Evolutionary conservation across 1,140 invertebrate species (phyloP), one percentile per base, ranked within the genome.

Genomic region (Lasaia peninsularis): DNA sequence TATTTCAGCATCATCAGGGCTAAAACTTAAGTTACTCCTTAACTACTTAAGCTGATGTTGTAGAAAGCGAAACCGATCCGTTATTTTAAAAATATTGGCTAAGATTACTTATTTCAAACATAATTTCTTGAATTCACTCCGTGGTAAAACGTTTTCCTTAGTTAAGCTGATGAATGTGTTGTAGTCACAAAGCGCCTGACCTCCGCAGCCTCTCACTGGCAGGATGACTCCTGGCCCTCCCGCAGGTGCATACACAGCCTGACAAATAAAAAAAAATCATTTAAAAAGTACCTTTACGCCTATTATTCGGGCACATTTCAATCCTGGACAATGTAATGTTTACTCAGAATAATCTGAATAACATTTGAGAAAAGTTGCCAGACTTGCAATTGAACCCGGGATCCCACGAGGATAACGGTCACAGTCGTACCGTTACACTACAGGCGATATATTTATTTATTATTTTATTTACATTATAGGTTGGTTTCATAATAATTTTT

Each of bases 171-270:
- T 48, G 37, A 56, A 56, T 40, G 9, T 56, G 24, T 56, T 24
- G 24, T 56, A 56, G 28, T 56, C 53, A 48, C 53, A 56, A 24
- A 56, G 32, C 9, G 40, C n/a, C 10, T 56, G 35, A 3, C 53
- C 37, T 7, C 53, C 53, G 11, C 53, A 56, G 37, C 53, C 53
- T 9, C 31, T 12, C 1, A 56, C 28, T 18, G 53, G 40, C 11
- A 56, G 5, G 10, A 48, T 20, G 1, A 18, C 37, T 48, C 24
- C 35, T 16, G 53, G 53, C 21, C 28, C 35, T 16, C 40, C 16
- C 31, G 50, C 14, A 44, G 32, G 12, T n/a, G 28, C 35, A 9
- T 60, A 35, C 33, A 44, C 37, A 16, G 37, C 37, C 53, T 56
- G 9, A 35, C 11, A 20, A 56, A 48, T 20, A 20, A 2, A 54